Percentiles rank a stretch among this genome's conserved stretches.
Evolutionary conservation across 2,797 vertebrate genomes (phyloP).

Genomic region (Lophotriccus pileatus): DNA sequence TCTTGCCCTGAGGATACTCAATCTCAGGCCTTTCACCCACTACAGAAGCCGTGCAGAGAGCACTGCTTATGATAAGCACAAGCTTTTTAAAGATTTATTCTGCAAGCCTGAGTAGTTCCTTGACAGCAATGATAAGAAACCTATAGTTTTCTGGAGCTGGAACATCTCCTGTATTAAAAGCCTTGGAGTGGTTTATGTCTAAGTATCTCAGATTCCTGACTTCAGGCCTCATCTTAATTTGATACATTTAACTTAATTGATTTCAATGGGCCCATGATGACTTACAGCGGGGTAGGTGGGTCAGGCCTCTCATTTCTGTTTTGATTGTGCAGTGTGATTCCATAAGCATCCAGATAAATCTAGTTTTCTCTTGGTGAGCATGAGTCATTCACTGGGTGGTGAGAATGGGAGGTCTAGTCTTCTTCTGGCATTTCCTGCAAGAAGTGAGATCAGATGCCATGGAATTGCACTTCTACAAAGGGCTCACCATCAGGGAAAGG

Average conservation of each 20-base stretch:
- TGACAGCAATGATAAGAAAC: constrained; percentile 18
- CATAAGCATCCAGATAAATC: neutral
- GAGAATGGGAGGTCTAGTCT: neutral
- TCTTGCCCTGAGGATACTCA: neutral
- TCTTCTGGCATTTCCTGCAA: neutral
- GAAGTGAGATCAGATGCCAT: neutral
- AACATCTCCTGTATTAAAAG: neutral
- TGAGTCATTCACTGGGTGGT: neutral
- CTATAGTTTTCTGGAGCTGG: neutral
- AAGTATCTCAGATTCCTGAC: constrained; percentile 13
- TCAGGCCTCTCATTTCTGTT: neutral
- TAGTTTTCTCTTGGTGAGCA: neutral
- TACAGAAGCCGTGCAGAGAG: neutral
- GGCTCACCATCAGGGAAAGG: neutral
- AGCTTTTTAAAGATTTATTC: neutral
- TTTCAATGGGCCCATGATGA: neutral
- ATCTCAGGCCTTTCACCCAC: neutral
- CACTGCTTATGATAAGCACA: neutral
- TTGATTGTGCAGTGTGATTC: neutral
- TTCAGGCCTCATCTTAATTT: constrained; percentile 31
- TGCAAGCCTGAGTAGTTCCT: neutral
- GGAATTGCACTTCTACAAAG: neutral
- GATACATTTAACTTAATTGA: neutral
- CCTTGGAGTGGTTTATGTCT: neutral
- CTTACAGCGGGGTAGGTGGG: neutral